Base-by-base conservation (phyloP, 2,888 invertebrate genomes). In the Agrotis ipsilon region DNA sequence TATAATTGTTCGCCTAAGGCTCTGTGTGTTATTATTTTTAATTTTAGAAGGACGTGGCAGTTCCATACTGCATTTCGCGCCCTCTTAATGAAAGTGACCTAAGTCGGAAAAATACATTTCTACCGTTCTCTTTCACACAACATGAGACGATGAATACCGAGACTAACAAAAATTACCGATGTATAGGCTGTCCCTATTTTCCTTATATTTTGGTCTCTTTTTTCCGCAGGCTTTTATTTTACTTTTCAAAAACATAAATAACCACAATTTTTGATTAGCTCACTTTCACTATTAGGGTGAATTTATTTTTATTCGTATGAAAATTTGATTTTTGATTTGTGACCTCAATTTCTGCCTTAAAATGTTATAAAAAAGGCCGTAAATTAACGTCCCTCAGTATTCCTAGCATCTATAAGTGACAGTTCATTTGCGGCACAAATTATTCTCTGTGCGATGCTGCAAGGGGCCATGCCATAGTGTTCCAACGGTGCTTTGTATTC, bases 401-500 rank as follows among this genome's bases (percentile, higher is more conserved):
- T 84, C 24, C 78, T 82, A 49, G 80, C 70, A 64, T 87, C 87
- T 21, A 86, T 63, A 4, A 83, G 45, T 1, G 83, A 67, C 0
- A 89, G 68, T 51, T 89, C 86, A 24, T 83, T 86, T 7, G 87
- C 88, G 2, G 90, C 91, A 18, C 74, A 80, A 0, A 90, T 80
- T 6, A 94, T 82, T 64, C 75, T 91, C 66, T 92, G 91, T 0
- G 92, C 92, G 1, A 93, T 89, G 69, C 80, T 88, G 4, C 84
- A 70, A 0, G 94, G 94, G 0, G 88, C 84, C 1, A 51, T 58
- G 0, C 90, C 88, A 55, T 91, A 94, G 3, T 89, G 88, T 27
- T 92, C 89, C 14, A 92, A 68, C 0, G 91, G 91, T 0, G 90
- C 84, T 57, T 89, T 92, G 65, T 93, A 95, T 21, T 93, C 91